These are phyloP conservation scores for Lasioglossum marginatum DNA, from an alignment of 2,888 invertebrate genomes.

Conservation along the genomic window DNA sequence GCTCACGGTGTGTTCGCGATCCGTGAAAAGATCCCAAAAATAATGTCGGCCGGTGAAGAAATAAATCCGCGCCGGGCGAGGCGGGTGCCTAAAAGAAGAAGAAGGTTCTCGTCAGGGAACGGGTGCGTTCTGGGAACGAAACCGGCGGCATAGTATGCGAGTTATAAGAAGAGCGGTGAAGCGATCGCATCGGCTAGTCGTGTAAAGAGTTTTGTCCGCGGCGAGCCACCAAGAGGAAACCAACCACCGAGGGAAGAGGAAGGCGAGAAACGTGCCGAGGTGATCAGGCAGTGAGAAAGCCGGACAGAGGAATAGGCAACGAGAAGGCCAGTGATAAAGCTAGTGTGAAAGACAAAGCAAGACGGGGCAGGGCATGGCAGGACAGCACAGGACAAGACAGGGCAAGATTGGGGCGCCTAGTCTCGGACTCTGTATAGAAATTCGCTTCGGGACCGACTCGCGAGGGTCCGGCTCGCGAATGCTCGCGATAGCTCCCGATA, in stretches of 20 bases:
- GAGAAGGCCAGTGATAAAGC: neutral
- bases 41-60: conserved; percentile 82
- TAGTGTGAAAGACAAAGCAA: neutral
- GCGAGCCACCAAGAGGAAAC: conserved; percentile 39
- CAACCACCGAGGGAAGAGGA: neutral
- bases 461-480: conserved; percentile 20
- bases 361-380: neutral
- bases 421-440: conserved; percentile 2
- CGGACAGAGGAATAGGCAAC: neutral
- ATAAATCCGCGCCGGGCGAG: conserved; percentile 77
- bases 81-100: conserved; percentile 72
- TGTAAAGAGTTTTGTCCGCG: conserved; percentile 61
- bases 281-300: neutral
- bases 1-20: conserved; percentile 45
- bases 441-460: conserved; percentile 15
- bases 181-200: conserved; percentile 71
- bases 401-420: neutral
- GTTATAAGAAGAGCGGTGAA: conserved; percentile 70
- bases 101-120: conserved; percentile 64
- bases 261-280: neutral
- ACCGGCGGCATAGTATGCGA: conserved; percentile 69
- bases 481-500: conserved; percentile 32
- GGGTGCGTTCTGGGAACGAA: conserved; percentile 70
- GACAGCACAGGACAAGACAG: neutral
- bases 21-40: conserved; percentile 84